phyloP scores from a whole-genome alignment of 2,888 invertebrate species.

The Pilophorus perplexus region DNA sequence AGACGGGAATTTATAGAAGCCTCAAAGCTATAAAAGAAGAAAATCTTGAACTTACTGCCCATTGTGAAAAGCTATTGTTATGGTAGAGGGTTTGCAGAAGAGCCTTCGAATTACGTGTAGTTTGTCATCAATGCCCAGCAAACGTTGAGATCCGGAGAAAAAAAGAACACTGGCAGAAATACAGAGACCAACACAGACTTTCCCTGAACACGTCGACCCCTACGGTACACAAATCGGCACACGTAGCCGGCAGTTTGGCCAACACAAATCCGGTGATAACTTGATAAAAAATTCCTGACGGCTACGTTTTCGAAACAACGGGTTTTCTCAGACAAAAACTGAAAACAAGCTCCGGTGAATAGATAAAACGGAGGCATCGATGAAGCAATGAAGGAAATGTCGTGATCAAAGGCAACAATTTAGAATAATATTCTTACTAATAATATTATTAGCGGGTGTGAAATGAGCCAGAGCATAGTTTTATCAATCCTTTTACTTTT shows the following conservation, averaged over 20 bases:
- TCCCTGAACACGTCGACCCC: slow-evolving; percentile 47
- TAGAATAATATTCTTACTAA: too few species aligned
- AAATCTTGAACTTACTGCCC: slow-evolving; percentile 44
- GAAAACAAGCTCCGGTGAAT: too few species aligned
- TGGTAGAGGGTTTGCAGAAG: slow-evolving; percentile 15
- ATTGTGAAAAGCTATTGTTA: slow-evolving; percentile 39
- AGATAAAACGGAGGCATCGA: too few species aligned
- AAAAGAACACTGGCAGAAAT: slow-evolving; percentile 34
- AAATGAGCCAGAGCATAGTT: too few species aligned
- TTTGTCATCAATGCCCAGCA: slow-evolving; percentile 23
- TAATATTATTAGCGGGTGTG: too few species aligned
- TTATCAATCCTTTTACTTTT: too few species aligned
- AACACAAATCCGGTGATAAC: neutral
- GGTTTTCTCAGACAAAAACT: too few species aligned
- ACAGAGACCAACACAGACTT: slow-evolving; percentile 33
- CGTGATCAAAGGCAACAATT: too few species aligned
- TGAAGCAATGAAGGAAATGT: too few species aligned
- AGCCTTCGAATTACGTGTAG: slow-evolving; percentile 26
- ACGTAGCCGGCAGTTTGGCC: slow-evolving; percentile 46
- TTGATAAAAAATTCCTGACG: slow-evolving; percentile 8
- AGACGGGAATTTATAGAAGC: neutral
- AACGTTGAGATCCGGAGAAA: neutral
- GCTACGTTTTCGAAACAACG: too few species aligned
- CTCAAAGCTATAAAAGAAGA: slow-evolving; percentile 11
- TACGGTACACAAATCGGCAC: slow-evolving; percentile 47